phyloP scores from a whole-genome alignment of 1,140 invertebrate species.

The Drosophila sechellia region DNA sequence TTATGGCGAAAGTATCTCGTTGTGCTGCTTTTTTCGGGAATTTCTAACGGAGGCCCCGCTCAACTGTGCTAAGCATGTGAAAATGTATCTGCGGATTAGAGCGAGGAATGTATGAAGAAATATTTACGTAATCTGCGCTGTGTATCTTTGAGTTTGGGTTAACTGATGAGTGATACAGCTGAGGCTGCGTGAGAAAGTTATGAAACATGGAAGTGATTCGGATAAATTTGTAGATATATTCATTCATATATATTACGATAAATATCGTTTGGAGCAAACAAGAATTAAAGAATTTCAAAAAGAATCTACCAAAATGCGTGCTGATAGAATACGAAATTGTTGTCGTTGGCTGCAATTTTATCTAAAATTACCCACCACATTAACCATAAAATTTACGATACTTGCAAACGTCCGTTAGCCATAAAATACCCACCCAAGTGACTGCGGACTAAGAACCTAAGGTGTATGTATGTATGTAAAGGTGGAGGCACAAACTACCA shows the following conservation, averaged over 20 bases:
- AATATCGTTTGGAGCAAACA: not conserved
- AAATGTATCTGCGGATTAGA: constrained; percentile 22
- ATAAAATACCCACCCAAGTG: constrained; percentile 24
- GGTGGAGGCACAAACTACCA: constrained; percentile 4
- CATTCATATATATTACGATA: constrained; percentile 1
- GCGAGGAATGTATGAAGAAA: constrained; percentile 15
- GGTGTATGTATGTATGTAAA: not conserved
- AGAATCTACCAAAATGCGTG: no score
- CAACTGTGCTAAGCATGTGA: constrained; percentile 39
- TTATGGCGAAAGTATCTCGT: constrained; percentile 32
- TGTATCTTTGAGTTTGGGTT: constrained; percentile 19
- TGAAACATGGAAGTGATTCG: constrained; percentile 9
- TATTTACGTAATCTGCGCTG: constrained; percentile 30
- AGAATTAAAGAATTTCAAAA: no score
- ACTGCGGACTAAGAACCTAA: not conserved
- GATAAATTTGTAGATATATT: constrained; percentile 6
- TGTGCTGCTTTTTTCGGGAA: constrained; percentile 20
- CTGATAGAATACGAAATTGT: not conserved
- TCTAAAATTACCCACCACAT: not conserved
- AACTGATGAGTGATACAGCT: constrained; percentile 11
- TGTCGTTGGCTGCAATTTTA: not conserved
- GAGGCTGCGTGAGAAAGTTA: constrained; percentile 30
- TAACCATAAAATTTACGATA: constrained; percentile 31
- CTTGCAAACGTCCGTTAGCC: constrained; percentile 25
- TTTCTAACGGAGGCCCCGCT: constrained; percentile 39